Evolutionary conservation across 2,888 invertebrate genomes (phyloP).

Genomic region (Encarsia formosa): DNA sequence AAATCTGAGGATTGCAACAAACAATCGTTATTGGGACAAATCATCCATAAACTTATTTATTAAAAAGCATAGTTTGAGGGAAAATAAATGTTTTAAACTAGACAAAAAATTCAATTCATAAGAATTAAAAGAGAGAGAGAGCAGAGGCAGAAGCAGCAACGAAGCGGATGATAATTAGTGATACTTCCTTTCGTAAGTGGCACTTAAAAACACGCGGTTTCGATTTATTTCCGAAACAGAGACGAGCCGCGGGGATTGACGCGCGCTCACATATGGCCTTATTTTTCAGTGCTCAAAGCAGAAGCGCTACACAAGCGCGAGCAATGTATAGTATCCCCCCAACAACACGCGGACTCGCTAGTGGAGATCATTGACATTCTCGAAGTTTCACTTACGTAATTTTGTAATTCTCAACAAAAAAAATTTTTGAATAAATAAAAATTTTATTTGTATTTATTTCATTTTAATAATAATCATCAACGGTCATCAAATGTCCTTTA

Average conservation of each 20-base stretch:
- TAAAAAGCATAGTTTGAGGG: too few relatives aligned
- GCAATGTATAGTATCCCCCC: neutral
- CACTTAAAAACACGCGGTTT: constrained; percentile 25
- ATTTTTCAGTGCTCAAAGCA: constrained; percentile 16
- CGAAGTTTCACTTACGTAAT: too few relatives aligned
- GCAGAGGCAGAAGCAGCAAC: too few relatives aligned
- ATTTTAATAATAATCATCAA: neutral
- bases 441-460: neutral
- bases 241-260: neutral
- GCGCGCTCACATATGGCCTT: constrained; percentile 6
- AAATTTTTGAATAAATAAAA: neutral
- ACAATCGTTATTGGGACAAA: too few relatives aligned
- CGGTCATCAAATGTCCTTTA: too few relatives aligned
- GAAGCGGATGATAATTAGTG: constrained; percentile 21
- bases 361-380: neutral
- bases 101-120: too few relatives aligned
- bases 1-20: too few relatives aligned
- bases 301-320: neutral
- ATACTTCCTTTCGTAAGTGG: constrained; percentile 18
- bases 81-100: too few relatives aligned
- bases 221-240: constrained; percentile 19
- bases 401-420: too few relatives aligned
- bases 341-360: neutral
- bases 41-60: too few relatives aligned
- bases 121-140: too few relatives aligned